Evolutionary conservation across 2,113 vertebrate genomes (phyloP).

Genomic region (Mormyrus lacerda): DNA sequence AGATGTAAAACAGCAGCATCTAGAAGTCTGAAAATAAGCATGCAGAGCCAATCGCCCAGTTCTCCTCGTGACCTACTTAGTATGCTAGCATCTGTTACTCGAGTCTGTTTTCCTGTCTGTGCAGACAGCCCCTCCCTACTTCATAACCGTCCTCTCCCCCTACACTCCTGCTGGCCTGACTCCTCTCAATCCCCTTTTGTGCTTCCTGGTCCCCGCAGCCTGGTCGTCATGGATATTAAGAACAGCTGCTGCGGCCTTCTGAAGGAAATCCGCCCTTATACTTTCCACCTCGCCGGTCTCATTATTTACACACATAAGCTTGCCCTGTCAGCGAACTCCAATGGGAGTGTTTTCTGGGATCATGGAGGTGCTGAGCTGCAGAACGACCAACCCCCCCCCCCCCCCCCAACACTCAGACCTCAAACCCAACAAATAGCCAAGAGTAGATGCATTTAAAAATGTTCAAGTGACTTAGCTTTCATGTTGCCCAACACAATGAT

Average conservation of each 20-base stretch:
- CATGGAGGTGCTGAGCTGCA: background rate
- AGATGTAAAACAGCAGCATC: background rate
- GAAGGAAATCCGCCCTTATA: background rate
- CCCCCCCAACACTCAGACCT: background rate
- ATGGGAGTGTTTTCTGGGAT: background rate
- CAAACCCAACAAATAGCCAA: background rate
- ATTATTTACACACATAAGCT: background rate
- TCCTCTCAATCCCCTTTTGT: background rate
- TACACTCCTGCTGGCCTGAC: background rate
- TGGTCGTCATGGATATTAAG: background rate
- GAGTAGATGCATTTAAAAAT: background rate
- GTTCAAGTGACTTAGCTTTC: background rate
- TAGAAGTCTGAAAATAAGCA: background rate
- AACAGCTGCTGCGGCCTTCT: background rate
- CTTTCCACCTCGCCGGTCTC: background rate
- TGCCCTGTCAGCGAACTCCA: background rate
- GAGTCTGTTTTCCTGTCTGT: background rate
- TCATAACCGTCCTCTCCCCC: background rate
- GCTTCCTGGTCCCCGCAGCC: background rate
- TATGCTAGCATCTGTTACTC: slow-evolving; percentile 1
- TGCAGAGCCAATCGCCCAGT: background rate
- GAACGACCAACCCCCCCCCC: background rate
- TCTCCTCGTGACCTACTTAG: background rate
- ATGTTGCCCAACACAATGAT: background rate
- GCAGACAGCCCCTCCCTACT: background rate